Conservation (phyloP, 2,888 invertebrate species). For the Erannis defoliaria region DNA sequence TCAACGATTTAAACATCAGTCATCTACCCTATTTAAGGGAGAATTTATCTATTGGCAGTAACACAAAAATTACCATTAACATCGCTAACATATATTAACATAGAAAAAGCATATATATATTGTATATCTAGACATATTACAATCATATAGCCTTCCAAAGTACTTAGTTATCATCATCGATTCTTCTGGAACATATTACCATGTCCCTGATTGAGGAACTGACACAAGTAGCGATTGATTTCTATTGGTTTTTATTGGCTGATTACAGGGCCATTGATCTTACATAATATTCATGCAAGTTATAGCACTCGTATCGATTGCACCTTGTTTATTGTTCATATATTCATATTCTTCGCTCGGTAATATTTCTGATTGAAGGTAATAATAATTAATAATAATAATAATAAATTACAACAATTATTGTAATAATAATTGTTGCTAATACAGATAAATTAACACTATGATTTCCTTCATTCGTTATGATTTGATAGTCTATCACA, state of each 20-base stretch:
- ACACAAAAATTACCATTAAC: too few relatives aligned
- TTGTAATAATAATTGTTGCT: too few relatives aligned
- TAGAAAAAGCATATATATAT: neutral
- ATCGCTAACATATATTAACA: too few relatives aligned
- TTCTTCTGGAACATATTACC: neutral
- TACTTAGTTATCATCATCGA: neutral
- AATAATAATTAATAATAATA: too few relatives aligned
- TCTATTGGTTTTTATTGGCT: slow-evolving; percentile 26
- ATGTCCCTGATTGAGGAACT: slow-evolving; percentile 35
- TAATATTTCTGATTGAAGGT: too few relatives aligned
- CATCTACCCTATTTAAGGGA: too few relatives aligned
- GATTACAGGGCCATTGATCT: slow-evolving; percentile 21
- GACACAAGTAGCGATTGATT: slow-evolving; percentile 7
- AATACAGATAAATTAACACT: slow-evolving; percentile 9
- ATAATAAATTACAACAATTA: too few relatives aligned
- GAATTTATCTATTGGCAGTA: too few relatives aligned
- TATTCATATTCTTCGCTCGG: too few relatives aligned
- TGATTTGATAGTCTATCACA: neutral
- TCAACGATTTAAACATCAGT: too few relatives aligned
- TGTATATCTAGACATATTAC: neutral
- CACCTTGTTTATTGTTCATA: slow-evolving; percentile 8
- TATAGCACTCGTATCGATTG: neutral
- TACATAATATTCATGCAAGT: slow-evolving; percentile 19
- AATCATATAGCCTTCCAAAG: neutral
- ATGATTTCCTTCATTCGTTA: neutral